Evolutionary conservation across 1,140 invertebrate genomes (phyloP).

Genomic region (Archivesica marissinica): DNA sequence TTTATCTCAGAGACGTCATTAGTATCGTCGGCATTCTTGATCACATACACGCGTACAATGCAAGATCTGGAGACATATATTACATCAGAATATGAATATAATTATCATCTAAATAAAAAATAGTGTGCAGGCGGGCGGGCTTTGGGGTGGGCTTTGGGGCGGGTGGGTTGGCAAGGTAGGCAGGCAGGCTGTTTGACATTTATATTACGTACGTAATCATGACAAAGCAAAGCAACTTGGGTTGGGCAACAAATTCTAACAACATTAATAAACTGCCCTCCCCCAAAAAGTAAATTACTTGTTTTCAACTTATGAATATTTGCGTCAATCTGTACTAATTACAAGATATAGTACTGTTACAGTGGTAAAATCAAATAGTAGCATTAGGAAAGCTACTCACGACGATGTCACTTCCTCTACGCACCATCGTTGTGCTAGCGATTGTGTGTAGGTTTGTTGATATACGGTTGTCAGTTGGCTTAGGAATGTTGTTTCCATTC

Average conservation of each 20-base stretch:
- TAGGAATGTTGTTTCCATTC: constrained; percentile 59
- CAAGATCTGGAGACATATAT: constrained; percentile 65
- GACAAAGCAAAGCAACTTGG: too few species aligned
- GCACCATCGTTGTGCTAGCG: constrained; percentile 69
- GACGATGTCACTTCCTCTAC: constrained; percentile 27
- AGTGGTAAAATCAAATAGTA: background rate
- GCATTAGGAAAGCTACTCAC: constrained; percentile 23
- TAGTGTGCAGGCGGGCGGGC: too few species aligned
- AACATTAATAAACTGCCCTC: too few species aligned
- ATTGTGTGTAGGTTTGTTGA: constrained; percentile 51
- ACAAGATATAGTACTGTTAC: background rate
- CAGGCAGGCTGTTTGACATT: too few species aligned
- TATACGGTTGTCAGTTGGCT: constrained; percentile 62
- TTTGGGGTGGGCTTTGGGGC: too few species aligned
- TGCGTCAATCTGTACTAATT: background rate
- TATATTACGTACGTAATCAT: too few species aligned
- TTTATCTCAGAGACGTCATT: constrained; percentile 59
- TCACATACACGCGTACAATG: constrained; percentile 65
- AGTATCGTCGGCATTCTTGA: constrained; percentile 63
- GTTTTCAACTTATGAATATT: too few species aligned
- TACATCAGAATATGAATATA: too few species aligned
- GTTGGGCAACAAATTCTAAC: too few species aligned
- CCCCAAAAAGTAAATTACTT: too few species aligned
- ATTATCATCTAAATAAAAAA: too few species aligned
- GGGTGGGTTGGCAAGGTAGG: too few species aligned